Evolutionary conservation across 2,888 invertebrate genomes (phyloP).

Genomic region (Myopa testacea): DNA sequence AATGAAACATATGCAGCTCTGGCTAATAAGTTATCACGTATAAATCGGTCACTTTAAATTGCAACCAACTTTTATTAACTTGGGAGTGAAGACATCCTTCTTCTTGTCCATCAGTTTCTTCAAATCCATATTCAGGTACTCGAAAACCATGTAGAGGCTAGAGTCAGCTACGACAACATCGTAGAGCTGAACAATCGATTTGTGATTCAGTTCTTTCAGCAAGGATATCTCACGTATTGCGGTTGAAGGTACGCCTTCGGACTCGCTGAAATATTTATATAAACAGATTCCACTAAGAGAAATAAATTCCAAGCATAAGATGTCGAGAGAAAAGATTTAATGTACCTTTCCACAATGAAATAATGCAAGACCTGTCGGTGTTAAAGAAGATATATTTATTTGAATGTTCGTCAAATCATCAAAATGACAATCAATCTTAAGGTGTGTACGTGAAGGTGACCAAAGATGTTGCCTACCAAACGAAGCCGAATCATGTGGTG

Average conservation of each 20-base stretch:
- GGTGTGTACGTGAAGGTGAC: no score
- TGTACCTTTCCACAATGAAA: background rate
- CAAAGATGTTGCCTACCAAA: conserved; percentile 55
- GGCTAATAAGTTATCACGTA: background rate
- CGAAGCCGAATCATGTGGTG: conserved; percentile 81
- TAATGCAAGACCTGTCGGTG: conserved; percentile 23
- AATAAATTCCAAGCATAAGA: background rate
- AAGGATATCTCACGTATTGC: conserved; percentile 96
- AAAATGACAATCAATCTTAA: no score
- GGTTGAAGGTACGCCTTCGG: conserved; percentile 97
- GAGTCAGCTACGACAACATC: conserved; percentile 89
- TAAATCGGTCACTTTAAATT: background rate
- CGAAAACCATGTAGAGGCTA: conserved; percentile 93
- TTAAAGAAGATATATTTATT: background rate
- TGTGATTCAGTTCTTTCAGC: conserved; percentile 89
- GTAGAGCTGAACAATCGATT: conserved; percentile 87
- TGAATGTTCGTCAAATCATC: background rate
- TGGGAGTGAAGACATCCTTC: conserved; percentile 73
- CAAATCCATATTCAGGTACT: conserved; percentile 92
- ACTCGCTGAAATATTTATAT: conserved; percentile 75
- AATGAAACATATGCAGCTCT: background rate
- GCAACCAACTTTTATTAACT: conserved; percentile 75
- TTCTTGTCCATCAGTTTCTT: conserved; percentile 86
- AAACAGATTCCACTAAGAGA: background rate
- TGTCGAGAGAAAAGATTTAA: background rate